These are phyloP conservation scores for Melanchra persicariae DNA, from an alignment of 2,888 invertebrate species.

Conservation along the genomic window DNA sequence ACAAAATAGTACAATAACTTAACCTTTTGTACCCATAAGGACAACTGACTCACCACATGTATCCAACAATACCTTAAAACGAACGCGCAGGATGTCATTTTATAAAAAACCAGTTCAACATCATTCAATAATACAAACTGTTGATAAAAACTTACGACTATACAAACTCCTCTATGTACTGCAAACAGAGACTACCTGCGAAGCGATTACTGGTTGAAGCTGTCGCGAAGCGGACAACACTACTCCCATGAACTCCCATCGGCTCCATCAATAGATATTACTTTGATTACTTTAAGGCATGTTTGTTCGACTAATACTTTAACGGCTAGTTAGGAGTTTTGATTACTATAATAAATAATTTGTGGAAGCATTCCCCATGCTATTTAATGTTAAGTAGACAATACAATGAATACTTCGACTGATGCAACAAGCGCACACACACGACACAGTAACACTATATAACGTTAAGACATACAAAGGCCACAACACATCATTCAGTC, in stretches of 20 bases:
- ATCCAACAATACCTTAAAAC: constrained; percentile 78
- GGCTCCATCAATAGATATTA: constrained; percentile 59
- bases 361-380: constrained; percentile 86
- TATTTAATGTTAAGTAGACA: constrained; percentile 78
- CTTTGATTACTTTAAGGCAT: constrained; percentile 81
- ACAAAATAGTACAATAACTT: constrained; percentile 83
- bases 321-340: constrained; percentile 81
- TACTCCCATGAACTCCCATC: too few relatives aligned
- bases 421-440: constrained; percentile 89
- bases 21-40: constrained; percentile 88
- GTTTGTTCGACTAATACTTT: constrained; percentile 82
- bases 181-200: constrained; percentile 74
- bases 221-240: constrained; percentile 74
- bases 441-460: constrained; percentile 81
- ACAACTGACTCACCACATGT: constrained; percentile 85
- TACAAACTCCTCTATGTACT: constrained; percentile 82
- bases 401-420: constrained; percentile 80
- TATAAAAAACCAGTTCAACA: constrained; percentile 86
- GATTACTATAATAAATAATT: constrained; percentile 81
- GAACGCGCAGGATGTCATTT: constrained; percentile 89
- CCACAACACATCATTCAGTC: constrained; percentile 91
- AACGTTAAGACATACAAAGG: constrained; percentile 89
- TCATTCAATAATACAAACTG: constrained; percentile 86
- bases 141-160: constrained; percentile 89
- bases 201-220: constrained; percentile 81